Evolutionary conservation across 2,797 vertebrate species (phyloP).

Genomic region (Chaetophractus vellerosus): DNA sequence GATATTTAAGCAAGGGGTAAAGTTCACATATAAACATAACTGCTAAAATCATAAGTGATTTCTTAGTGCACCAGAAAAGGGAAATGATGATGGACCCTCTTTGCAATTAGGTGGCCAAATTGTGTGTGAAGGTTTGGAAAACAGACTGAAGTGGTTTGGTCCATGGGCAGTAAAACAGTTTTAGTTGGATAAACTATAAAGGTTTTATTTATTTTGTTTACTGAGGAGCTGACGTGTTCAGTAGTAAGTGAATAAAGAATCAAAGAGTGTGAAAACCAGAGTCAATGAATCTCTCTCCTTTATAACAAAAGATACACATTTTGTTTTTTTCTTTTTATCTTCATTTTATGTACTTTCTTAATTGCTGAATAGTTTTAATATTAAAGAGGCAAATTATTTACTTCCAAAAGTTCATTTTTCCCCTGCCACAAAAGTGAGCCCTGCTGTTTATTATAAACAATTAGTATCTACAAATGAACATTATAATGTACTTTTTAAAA

Average conservation of each 20-base stretch:
- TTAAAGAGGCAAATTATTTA: slow-evolving; percentile 47
- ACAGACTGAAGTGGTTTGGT: slow-evolving; percentile 45
- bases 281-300: neutral
- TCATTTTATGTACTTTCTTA: slow-evolving; percentile 61
- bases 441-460: slow-evolving; percentile 3
- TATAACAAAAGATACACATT: slow-evolving; percentile 10
- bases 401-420: slow-evolving; percentile 26
- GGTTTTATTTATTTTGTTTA: slow-evolving; percentile 70
- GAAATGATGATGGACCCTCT: neutral
- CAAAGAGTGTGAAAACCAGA: slow-evolving; percentile 51
- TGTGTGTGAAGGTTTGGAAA: slow-evolving; percentile 66
- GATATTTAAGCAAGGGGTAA: slow-evolving; percentile 56
- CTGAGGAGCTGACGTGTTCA: slow-evolving; percentile 55
- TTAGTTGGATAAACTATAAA: slow-evolving; percentile 33
- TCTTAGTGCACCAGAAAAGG: slow-evolving; percentile 60
- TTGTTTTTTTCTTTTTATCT: slow-evolving; percentile 57
- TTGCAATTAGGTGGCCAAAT: slow-evolving; percentile 52
- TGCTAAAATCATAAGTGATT: slow-evolving; percentile 64
- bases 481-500: slow-evolving; percentile 34
- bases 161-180: slow-evolving; percentile 25
- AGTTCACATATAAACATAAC: slow-evolving; percentile 54
- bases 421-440: neutral
- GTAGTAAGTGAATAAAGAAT: slow-evolving; percentile 43
- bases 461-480: slow-evolving; percentile 15
- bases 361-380: neutral